These are phyloP conservation scores for Steromphala cineraria DNA, from an alignment of 2,888 invertebrate species.

Conservation along the genomic window DNA sequence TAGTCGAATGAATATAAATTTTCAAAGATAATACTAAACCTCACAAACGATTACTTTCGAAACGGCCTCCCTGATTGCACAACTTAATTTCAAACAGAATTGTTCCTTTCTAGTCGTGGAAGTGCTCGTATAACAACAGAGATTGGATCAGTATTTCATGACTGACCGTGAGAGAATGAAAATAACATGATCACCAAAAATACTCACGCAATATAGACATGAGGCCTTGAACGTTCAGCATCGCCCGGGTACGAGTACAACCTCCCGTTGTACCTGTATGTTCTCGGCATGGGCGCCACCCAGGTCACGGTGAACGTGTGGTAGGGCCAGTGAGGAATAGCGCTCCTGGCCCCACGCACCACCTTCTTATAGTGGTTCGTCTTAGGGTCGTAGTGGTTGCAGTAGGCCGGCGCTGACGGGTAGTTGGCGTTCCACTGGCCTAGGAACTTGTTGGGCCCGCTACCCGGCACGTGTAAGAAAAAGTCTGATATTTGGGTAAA, in stretches of 20 bases:
- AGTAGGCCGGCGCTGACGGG: neutral
- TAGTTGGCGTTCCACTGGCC: neutral
- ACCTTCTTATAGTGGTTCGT: neutral
- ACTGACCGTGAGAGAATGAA: too few species aligned
- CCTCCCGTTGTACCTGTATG: neutral
- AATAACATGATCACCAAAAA: neutral
- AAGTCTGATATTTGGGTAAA: neutral
- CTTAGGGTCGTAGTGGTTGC: neutral
- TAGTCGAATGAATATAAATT: too few species aligned
- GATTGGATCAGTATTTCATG: too few species aligned
- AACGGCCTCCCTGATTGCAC: too few species aligned
- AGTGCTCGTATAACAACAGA: too few species aligned
- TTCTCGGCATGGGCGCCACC: neutral
- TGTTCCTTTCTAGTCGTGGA: too few species aligned
- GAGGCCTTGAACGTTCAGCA: neutral
- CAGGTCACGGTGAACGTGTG: neutral
- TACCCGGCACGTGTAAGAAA: slow-evolving; percentile 5
- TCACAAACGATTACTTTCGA: too few species aligned
- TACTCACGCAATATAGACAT: neutral
- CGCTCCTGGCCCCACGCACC: neutral
- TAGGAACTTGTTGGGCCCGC: neutral
- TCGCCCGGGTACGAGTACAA: neutral
- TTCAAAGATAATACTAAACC: too few species aligned
- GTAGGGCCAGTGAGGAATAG: neutral
- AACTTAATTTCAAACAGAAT: too few species aligned